Conservation (phyloP, 2,113 vertebrate genomes). For the Scytalopus superciliaris region DNA sequence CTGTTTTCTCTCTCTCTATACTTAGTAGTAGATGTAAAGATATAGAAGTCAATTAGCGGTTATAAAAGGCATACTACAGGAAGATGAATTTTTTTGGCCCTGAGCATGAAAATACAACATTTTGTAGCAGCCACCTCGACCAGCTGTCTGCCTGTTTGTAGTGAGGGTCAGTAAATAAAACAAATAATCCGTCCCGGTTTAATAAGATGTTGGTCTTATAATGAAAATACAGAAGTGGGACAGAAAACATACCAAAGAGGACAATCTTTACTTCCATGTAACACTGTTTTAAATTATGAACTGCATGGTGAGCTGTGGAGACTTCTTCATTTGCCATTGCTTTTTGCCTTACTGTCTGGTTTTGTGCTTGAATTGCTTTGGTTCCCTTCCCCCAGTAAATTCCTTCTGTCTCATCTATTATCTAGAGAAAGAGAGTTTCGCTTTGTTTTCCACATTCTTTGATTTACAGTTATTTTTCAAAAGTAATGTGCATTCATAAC, state of each 20-base stretch:
- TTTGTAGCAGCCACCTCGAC: not conserved
- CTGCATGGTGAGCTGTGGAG: not conserved
- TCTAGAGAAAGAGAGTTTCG: not conserved
- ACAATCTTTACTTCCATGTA: not conserved
- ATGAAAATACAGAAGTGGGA: not conserved
- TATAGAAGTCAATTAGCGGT: not conserved
- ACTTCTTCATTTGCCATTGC: not conserved
- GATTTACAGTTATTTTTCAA: not conserved
- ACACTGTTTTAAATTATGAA: not conserved
- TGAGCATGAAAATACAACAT: not conserved
- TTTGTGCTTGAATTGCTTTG: not conserved
- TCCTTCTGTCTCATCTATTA: not conserved
- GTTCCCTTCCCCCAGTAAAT: not conserved
- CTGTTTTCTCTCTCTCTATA: not conserved
- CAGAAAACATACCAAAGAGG: not conserved
- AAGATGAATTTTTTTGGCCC: not conserved
- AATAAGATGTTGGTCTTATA: not conserved
- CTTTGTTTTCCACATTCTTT: not conserved
- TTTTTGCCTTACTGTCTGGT: not conserved
- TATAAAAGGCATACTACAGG: not conserved
- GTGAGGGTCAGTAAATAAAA: not conserved
- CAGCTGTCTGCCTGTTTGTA: not conserved
- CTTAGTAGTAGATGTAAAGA: not conserved
- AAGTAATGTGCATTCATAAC: not conserved
- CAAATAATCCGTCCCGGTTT: not conserved